Evolutionary conservation across 2,888 invertebrate species (phyloP), one percentile per base, ranked within the genome.

Genomic region (Nomada goodeniana): DNA sequence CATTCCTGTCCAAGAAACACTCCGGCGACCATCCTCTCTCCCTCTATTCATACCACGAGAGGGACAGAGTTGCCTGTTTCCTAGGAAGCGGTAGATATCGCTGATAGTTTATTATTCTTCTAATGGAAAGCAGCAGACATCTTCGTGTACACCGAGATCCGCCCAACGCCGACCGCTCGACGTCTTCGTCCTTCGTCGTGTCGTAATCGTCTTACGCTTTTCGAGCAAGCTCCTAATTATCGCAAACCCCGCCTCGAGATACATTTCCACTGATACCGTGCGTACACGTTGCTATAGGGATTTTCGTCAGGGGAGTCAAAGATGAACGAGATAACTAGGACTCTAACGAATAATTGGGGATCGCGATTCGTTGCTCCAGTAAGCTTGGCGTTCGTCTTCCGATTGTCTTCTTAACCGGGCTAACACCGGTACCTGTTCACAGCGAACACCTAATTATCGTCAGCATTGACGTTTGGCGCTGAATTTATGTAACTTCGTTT

Each of bases 41-140:
- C 36, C n/a, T 23, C 52, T 57, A 2, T 64, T 18, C 23, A 42
- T 11, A 23, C 60, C 47, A 70, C 68, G 70, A 69, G 73, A 76
- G 65, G 69, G 81, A 72, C 77, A 78, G 85, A 86, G 84, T 82
- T 83, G 85, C 76, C 80, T 50, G 84, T 82, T 84, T 84, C 84
- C 86, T 81, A 76, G 83, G 74, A 80, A 82, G 79, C 82, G 50
- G 71, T 75, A 86, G 84, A 77, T 85, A 88, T 88, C 89, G 79
- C 53, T 82, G 80, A 85, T 84, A 85, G 79, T 88, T 88, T 78
- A 86, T 89, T 88, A 89, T 90, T 87, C 80, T 89, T 84, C 69
- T 85, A 84, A 86, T 69, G 80, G 88, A 87, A 81, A 82, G 79
- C 57, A 68, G 68, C 63, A 79, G 80, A 67, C 75, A 69, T 72